These are phyloP conservation scores for Peromyscus nudipes DNA, from an alignment of 2,797 vertebrate genomes.

Conservation along the genomic window DNA sequence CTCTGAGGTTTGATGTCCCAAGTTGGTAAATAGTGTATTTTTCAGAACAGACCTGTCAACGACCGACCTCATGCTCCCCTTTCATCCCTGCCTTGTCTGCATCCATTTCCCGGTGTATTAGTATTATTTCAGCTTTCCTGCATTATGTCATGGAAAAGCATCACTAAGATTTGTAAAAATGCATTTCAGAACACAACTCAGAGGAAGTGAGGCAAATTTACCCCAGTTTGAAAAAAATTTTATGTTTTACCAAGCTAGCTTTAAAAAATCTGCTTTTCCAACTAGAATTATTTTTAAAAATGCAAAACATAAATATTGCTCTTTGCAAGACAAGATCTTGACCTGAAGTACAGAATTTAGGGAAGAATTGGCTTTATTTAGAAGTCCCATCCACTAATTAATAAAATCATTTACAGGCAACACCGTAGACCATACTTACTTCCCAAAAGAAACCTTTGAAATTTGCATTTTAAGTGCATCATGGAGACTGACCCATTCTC, in stretches of 20 bases:
- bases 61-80: not conserved
- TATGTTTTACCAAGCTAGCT: conserved; percentile 30
- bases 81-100: conserved; percentile 35
- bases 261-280: conserved; percentile 73
- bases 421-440: not conserved
- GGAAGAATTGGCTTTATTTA: conserved; percentile 34
- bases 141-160: conserved; percentile 83
- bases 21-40: conserved; percentile 81
- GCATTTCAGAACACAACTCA: conserved; percentile 75
- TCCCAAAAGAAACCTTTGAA: conserved; percentile 2
- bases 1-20: conserved; percentile 75
- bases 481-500: not conserved
- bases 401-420: conserved; percentile 9
- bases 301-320: not conserved
- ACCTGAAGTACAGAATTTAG: not conserved
- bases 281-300: conserved; percentile 37
- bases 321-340: conserved; percentile 32
- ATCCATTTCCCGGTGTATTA: conserved; percentile 74
- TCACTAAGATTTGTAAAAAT: conserved; percentile 73
- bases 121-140: conserved; percentile 79
- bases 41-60: conserved; percentile 66
- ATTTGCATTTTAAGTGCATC: not conserved
- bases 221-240: conserved; percentile 56
- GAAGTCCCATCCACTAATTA: conserved; percentile 41
- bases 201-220: conserved; percentile 76